Base-by-base conservation (phyloP, 2,888 invertebrate species). In the Diarsia rubi region DNA sequence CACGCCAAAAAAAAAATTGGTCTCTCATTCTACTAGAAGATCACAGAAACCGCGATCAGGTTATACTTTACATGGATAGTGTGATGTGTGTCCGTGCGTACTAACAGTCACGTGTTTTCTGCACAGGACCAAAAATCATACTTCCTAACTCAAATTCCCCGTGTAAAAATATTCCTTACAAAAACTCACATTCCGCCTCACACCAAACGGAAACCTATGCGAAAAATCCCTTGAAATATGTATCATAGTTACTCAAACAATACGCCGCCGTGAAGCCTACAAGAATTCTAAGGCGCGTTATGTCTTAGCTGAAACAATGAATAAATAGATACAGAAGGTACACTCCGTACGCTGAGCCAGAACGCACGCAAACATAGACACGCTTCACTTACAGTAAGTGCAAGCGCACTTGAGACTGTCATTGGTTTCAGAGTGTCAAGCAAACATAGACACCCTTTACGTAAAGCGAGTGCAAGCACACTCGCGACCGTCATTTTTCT, bases 271-370 rank as follows among this genome's bases (percentile, higher is more conserved):
- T 69, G 77, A 69, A 72, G 86, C 65, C 80, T 73, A 73, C 65
- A 69, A 75, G 87, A 87, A 86, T 87, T 87, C 86, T 83, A 81
- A 87, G 85, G 71, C 77, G 60, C 31, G 79, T 76, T 83, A 68
- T 69, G 70, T 75, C 80, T 72, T 79, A 44, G 42, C 19, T 44
- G 16, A 21, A 49, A 19, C 44, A 78, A 1, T 11, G 31, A 31
- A 60, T 27, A 52, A 4, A 52, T 6, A 4, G 0, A n/a, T 52
- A 12, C 79, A 78, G 79, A 79, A 75, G 60, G 45, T 14, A 12
- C 0, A 75, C n/a, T 78, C 0, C 11, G 6, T 1, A 42, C 5
- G 21, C 8, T 14, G 2, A 59, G 16, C 2, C 3, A 57, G 12
- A 16, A 21, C 11, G 19, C 54, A 54, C 37, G 16, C 27, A 75